These are phyloP conservation scores for Liolophura sinensis DNA, from an alignment of 1,140 invertebrate genomes.

Conservation along the genomic window DNA sequence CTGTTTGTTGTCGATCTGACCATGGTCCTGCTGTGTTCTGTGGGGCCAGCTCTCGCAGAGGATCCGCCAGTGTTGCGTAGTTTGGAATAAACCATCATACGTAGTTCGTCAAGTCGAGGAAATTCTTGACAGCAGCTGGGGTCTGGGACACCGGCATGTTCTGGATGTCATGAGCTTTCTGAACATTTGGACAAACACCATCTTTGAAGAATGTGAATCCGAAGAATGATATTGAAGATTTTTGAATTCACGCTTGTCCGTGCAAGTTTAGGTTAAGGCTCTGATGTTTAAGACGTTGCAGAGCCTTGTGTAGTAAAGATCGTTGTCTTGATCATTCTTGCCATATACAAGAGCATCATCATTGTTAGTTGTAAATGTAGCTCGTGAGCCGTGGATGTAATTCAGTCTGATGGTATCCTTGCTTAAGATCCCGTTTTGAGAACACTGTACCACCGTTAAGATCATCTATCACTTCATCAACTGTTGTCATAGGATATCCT, in stretches of 20 bases:
- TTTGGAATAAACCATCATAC: conserved; percentile 19
- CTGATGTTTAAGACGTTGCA: conserved; percentile 21
- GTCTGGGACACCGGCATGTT: conserved; percentile 12
- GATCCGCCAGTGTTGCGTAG: conserved; percentile 13
- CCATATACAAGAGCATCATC: conserved; percentile 29
- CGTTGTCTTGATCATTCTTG: conserved; percentile 23
- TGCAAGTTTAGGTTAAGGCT: conserved; percentile 29
- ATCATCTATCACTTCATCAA: conserved; percentile 20
- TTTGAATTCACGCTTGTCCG: conserved; percentile 32
- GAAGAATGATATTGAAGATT: conserved; percentile 26
- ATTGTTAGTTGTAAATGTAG: conserved; percentile 20
- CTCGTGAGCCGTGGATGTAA: conserved; percentile 18
- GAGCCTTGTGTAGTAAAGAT: conserved; percentile 24
- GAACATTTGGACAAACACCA: conserved; percentile 17
- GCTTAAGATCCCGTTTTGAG: conserved; percentile 23
- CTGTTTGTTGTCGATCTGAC: conserved; percentile 15
- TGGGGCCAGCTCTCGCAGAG: too few species aligned
- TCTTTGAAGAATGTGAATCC: conserved; percentile 22
- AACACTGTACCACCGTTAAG: conserved; percentile 24
- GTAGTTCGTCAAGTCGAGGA: conserved; percentile 34
- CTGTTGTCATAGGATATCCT: conserved; percentile 22
- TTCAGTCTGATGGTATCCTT: conserved; percentile 31
- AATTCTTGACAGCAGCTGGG: conserved; percentile 20
- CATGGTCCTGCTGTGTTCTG: conserved; percentile 14
- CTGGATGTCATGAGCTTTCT: conserved; percentile 21